Percentiles rank a stretch among this genome's conserved stretches.
Evolutionary conservation across 2,113 vertebrate genomes (phyloP).

Genomic region (Mastomys coucha): DNA sequence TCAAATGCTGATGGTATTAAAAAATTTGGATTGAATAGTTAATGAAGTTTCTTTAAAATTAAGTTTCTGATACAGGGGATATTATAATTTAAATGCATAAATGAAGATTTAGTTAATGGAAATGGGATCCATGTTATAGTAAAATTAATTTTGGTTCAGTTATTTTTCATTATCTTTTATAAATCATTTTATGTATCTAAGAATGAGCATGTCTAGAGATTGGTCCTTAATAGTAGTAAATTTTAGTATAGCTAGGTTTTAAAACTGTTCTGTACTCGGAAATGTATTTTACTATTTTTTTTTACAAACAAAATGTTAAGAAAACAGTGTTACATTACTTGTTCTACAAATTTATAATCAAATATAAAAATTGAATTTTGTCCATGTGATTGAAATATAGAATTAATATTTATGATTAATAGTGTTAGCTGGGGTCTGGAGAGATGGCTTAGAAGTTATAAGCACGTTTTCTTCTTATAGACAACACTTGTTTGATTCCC

Average conservation of each 20-base stretch:
- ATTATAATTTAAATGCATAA: neutral
- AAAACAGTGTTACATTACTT: neutral
- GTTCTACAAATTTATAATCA: neutral
- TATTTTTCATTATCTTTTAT: neutral
- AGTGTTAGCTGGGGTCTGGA: neutral
- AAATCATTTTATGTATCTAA: neutral
- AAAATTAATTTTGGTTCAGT: neutral
- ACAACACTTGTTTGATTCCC: neutral
- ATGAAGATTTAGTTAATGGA: neutral
- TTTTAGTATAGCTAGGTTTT: neutral
- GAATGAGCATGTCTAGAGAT: neutral
- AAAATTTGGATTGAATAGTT: neutral
- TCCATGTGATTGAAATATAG: neutral
- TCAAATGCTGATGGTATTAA: neutral
- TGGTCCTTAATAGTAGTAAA: neutral
- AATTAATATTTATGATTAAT: neutral
- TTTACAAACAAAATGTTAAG: neutral
- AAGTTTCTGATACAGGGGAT: neutral
- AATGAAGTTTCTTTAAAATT: neutral
- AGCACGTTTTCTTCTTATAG: neutral
- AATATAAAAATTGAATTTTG: neutral
- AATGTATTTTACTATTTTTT: neutral
- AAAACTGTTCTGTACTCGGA: neutral
- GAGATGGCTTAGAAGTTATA: neutral
- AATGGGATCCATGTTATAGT: neutral